Conservation (phyloP, 1,140 invertebrate genomes). For the Melanaphis sacchari region DNA sequence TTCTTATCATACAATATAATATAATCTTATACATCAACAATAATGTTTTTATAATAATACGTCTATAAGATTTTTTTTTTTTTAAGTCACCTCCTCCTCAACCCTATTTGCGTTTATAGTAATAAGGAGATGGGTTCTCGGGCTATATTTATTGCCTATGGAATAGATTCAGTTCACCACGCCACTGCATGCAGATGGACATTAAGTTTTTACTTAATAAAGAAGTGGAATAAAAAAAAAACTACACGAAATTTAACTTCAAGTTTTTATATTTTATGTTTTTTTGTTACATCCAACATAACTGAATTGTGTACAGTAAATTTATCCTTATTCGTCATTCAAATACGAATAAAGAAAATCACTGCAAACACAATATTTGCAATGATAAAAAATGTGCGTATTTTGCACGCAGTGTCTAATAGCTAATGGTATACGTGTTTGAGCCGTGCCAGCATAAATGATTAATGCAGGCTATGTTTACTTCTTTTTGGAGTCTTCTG, state of each 20-base stretch:
- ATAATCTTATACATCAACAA: too few species aligned
- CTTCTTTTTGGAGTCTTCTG: constrained; percentile 39
- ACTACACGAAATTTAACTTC: background rate
- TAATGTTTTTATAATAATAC: too few species aligned
- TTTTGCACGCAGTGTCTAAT: background rate
- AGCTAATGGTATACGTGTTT: constrained; percentile 14
- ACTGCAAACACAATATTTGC: background rate
- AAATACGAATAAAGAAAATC: background rate
- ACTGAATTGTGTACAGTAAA: background rate
- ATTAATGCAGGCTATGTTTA: background rate
- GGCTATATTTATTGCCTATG: too few species aligned
- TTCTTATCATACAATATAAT: too few species aligned
- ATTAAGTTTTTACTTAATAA: background rate
- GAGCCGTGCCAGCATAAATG: background rate
- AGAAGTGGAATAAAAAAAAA: background rate
- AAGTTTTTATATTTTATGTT: constrained; percentile 23
- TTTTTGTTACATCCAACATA: constrained; percentile 35
- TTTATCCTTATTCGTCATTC: background rate
- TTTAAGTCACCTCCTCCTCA: too few species aligned
- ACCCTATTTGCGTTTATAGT: too few species aligned
- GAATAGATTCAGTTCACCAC: too few species aligned
- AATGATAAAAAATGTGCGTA: background rate
- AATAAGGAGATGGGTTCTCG: too few species aligned
- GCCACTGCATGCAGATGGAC: too few species aligned
- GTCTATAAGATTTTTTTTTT: too few species aligned